A percentile compares a stretch with the other conserved stretches of the same genome.
These are phyloP conservation scores for Acrocyrtus sp. DNA, from an alignment of 2,888 invertebrate genomes.

Conservation along the genomic window DNA sequence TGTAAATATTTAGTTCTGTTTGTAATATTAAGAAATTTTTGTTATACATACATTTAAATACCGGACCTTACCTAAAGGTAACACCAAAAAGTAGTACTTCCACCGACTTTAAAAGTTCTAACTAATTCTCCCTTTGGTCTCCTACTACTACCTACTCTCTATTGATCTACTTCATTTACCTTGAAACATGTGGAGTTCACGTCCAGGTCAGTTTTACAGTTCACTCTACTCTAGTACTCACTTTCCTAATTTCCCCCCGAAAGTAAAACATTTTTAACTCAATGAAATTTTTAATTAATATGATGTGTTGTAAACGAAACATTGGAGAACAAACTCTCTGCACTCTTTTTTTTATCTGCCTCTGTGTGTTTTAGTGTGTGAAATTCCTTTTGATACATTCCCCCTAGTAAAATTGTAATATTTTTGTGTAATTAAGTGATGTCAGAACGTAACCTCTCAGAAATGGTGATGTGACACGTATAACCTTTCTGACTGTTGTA, in stretches of 20 bases:
- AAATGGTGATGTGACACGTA: too few species aligned
- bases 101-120: too few species aligned
- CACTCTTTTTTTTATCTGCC: neutral
- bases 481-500: too few species aligned
- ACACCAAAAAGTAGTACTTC: too few species aligned
- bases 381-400: neutral
- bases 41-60: too few species aligned
- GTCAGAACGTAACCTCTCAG: too few species aligned
- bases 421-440: too few species aligned
- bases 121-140: constrained; percentile 38
- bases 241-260: neutral
- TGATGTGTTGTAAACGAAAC: neutral
- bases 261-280: neutral
- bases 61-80: too few species aligned
- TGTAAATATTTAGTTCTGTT: too few species aligned
- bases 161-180: constrained; percentile 39
- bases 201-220: constrained; percentile 53
- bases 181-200: constrained; percentile 50
- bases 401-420: too few species aligned
- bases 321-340: constrained; percentile 10
- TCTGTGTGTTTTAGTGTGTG: constrained; percentile 2
- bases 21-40: too few species aligned
- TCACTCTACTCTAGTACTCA: constrained; percentile 19
- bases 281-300: too few species aligned
- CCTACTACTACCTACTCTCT: constrained; percentile 27